Base-by-base conservation (phyloP, 2,113 vertebrate genomes). In the Phodopus roborovskii region DNA sequence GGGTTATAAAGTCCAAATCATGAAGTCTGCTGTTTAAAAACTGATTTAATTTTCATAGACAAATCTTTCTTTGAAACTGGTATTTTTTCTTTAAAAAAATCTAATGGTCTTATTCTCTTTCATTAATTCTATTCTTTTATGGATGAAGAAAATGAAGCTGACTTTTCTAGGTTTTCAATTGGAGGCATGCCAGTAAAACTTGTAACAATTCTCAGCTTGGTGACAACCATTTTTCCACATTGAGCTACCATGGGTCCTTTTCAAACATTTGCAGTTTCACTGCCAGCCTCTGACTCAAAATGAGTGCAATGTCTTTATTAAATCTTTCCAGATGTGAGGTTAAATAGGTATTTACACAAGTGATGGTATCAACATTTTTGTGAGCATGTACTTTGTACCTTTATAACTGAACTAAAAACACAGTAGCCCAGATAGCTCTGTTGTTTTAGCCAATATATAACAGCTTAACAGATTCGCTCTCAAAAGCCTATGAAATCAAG, bases 291-390 rank as follows among this genome's bases (percentile, higher is more conserved):
- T 87, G 87, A 79, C 33, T 75, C 60, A 74, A 94, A 68, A 75
- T 56, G 50, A 81, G 39, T 78, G 74, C 50, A 89, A 68, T 91
- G 26, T 13, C 24, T 96, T 97, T 75, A 91, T 84, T 90, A 88
- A 96, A 75, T 60, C 42, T 45, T 83, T 91, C 28, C 74, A 90
- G 64, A n/a, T 94, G 39, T 71, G 74, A 96, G 94, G 62, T 93
- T 95, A 97, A 94, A 88, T 92, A 87, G 60, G 30, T 2, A 28
- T 17, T 94, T 74, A 36, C 82, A 94, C 88, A 94, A 97, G 96
- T 96, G 94, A 86, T 78, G 22, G 70, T 58, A 68, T 92, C 90
- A 95, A 82, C 70, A 60, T 39, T 71, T 66, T 74, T 90, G 33
- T 86, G 66, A 28, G 36, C 71, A 36, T 45, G 56, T 81, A 50